These are phyloP conservation scores for Notodonta dromedarius DNA, from an alignment of 2,888 invertebrate species.

Conservation along the genomic window DNA sequence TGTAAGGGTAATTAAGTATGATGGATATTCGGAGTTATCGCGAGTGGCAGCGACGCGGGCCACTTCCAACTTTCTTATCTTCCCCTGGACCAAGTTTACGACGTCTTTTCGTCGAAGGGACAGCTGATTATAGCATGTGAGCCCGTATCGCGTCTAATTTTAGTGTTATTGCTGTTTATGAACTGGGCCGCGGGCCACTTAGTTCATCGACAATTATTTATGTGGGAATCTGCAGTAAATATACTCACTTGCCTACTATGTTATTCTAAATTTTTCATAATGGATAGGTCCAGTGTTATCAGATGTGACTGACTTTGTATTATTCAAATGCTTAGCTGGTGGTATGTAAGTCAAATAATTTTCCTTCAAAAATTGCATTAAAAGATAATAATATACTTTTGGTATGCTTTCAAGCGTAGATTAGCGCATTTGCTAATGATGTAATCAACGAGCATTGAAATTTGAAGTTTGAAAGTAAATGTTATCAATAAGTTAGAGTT, in stretches of 20 bases:
- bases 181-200: constrained; percentile 10
- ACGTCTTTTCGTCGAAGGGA: constrained; percentile 52
- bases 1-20: constrained; percentile 78
- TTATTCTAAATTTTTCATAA: too few relatives aligned
- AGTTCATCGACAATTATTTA: constrained; percentile 11
- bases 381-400: too few relatives aligned
- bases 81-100: constrained; percentile 59
- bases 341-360: too few relatives aligned
- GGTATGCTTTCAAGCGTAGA: too few relatives aligned
- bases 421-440: too few relatives aligned
- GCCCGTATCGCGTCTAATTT: constrained; percentile 36
- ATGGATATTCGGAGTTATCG: constrained; percentile 79
- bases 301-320: too few relatives aligned
- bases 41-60: constrained; percentile 63
- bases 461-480: too few relatives aligned
- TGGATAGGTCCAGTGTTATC: too few relatives aligned
- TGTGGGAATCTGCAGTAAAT: background rate
- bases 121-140: constrained; percentile 53
- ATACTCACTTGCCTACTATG: background rate
- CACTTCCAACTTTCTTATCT: constrained; percentile 71
- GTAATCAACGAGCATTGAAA: too few relatives aligned
- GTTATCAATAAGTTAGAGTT: too few relatives aligned
- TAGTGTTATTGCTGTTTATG: constrained; percentile 26
- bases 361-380: too few relatives aligned
- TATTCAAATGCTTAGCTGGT: too few relatives aligned